These are phyloP conservation scores for Acanthurus leucopareius DNA, from an alignment of 2,797 vertebrate species.

Conservation along the genomic window DNA sequence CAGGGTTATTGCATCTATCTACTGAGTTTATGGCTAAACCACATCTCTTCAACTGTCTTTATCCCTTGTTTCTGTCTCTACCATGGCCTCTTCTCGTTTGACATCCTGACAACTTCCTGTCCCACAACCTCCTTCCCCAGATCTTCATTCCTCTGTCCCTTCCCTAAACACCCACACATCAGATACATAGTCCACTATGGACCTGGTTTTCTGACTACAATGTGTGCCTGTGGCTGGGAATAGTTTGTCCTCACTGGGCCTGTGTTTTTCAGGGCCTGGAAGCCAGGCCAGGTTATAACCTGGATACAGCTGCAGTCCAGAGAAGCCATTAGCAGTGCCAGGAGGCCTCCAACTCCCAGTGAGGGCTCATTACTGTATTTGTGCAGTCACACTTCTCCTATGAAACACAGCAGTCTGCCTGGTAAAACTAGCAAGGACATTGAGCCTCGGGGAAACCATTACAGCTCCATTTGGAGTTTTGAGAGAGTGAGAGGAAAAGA, in stretches of 20 bases:
- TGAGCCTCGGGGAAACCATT: conserved; percentile 82
- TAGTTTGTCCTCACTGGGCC: conserved; percentile 54
- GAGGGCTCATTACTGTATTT: conserved; percentile 85
- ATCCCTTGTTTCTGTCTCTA: conserved; percentile 45
- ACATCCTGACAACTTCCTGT: conserved; percentile 55
- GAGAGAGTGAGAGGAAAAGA: conserved; percentile 36
- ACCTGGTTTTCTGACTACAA: conserved; percentile 42
- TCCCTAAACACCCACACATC: conserved; percentile 48
- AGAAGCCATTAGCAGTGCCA: conserved; percentile 81
- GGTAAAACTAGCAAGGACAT: conserved; percentile 80
- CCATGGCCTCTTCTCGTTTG: conserved; percentile 47
- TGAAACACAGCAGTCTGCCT: conserved; percentile 79
- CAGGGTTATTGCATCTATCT: conserved; percentile 77
- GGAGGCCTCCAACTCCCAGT: conserved; percentile 78
- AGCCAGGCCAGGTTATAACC: conserved; percentile 76
- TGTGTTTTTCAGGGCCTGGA: conserved; percentile 50
- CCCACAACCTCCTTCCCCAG: conserved; percentile 37
- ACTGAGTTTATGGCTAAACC: conserved; percentile 69
- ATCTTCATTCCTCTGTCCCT: conserved; percentile 41
- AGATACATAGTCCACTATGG: conserved; percentile 36
- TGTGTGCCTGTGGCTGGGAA: conserved; percentile 52
- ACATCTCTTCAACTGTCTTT: conserved; percentile 70
- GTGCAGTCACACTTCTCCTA: conserved; percentile 82
- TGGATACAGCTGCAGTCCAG: conserved; percentile 83
- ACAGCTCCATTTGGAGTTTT: conserved; percentile 74